These are phyloP conservation scores for Xylota sylvarum DNA, from an alignment of 2,888 invertebrate species.

Conservation along the genomic window DNA sequence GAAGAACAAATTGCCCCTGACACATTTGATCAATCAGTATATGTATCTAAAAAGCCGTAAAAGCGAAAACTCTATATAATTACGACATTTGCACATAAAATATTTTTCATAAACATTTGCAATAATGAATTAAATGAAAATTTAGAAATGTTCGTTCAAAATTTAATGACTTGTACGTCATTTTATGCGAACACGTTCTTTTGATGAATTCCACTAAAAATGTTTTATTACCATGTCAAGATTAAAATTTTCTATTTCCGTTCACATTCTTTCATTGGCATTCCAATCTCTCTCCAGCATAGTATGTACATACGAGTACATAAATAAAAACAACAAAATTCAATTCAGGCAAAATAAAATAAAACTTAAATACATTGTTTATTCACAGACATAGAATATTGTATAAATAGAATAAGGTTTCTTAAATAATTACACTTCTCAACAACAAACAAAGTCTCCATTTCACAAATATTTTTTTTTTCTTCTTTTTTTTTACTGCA, in stretches of 20 bases:
- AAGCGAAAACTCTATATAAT: slow-evolving; percentile 15
- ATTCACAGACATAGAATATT: slow-evolving; percentile 66
- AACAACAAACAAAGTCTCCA: slow-evolving; percentile 52
- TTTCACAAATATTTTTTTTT: slow-evolving; percentile 44
- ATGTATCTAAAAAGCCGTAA: slow-evolving; percentile 16
- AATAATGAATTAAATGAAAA: slow-evolving; percentile 4
- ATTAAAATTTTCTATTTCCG: slow-evolving; percentile 23
- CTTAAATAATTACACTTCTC: slow-evolving; percentile 57
- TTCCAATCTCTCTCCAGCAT: slow-evolving; percentile 1
- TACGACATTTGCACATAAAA: slow-evolving; percentile 34
- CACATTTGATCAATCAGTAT: neutral
- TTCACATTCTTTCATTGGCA: neutral
- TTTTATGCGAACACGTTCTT: neutral
- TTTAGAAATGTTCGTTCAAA: slow-evolving; percentile 4
- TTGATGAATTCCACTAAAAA: slow-evolving; percentile 37
- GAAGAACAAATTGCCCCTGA: neutral
- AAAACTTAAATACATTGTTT: slow-evolving; percentile 65
- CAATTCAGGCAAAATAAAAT: slow-evolving; percentile 11
- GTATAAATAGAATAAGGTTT: slow-evolving; percentile 58
- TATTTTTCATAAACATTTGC: neutral
- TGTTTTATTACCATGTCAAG: slow-evolving; percentile 55
- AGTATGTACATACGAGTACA: neutral
- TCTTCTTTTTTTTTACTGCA: slow-evolving; percentile 20
- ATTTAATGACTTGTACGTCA: slow-evolving; percentile 30
- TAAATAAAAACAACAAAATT: slow-evolving; percentile 1